Evolutionary conservation across 1,140 invertebrate genomes (phyloP), one percentile per base, ranked within the genome.

Genomic region (Trichonephila inaurata): DNA sequence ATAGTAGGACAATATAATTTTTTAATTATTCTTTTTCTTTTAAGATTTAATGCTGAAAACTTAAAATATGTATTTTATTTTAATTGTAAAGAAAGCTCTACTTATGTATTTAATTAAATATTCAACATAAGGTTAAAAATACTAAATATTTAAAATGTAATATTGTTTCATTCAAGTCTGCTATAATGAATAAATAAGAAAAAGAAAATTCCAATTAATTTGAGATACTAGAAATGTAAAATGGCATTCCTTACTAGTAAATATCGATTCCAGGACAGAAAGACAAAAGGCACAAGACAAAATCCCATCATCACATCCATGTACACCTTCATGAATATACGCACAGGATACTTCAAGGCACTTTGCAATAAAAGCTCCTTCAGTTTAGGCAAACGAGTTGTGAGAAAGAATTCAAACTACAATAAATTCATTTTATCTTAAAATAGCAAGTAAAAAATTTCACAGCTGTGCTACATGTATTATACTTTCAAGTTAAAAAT

Each of bases 271-370:
- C 96, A 97, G 8, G 97, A 97, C 33, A 99, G 96, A 1, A 98
- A 96, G 58, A 97, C 97, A 95, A 99, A 99, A 0, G 98, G 97
- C 12, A 97, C 96, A 18, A 99, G 96, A 95, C 97, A 97, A 96
- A 98, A 99, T 18, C 98, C 98, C 97, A 99, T 98, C 94, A 98
- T 98, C 18, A 98, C 96, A 19, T 97, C 96, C 0, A 98, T 97
- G 94, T 98, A 98, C 0, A 97, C 94, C 95, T 98, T 98, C 4
- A 98, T 95, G 2, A 98, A 33, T 0, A 97, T 93, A 95, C 95
- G 96, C 14, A 95, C 94, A 3, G 96, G 88, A 58, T 95, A 94
- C 61, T 95, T 95, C 40, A 96, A 89, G 40, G 94, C 94, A 72
- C 95, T 95, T 16, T 94, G 93, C 19, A 89, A 93, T 1, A 95